Evolutionary conservation across 2,797 vertebrate species (phyloP), one percentile per base, ranked within the genome.

Genomic region (Pempheris klunzingeri): DNA sequence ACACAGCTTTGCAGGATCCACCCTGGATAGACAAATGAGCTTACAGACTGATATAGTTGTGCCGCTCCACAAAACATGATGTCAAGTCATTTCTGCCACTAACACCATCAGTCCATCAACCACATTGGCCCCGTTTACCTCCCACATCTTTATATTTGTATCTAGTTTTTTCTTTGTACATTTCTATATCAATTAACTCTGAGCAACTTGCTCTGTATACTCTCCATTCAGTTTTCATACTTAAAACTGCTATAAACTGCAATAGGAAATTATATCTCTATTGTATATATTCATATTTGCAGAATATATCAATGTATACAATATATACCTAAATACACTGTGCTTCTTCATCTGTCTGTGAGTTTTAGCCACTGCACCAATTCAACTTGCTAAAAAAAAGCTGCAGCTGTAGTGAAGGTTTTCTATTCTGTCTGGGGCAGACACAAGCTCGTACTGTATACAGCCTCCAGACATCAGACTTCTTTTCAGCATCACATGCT

Each of bases 1-100:
- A 44, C 76, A 83, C 80, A 68, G 64, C 75, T 88, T 55, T 61
- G 38, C 77, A 71, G 74, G 75, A 86, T 88, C 77, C 84, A 85
- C 76, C 82, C 59, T 70, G 52, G 49, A 72, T 61, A 53, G 74
- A 86, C 54, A 68, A 73, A 72, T 38, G 20, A 72, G 47, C 30
- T 62, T 61, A 64, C 46, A 57, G 58, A 18, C 53, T 36, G 49
- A 57, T 32, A 72, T 18, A 43, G 38, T 32, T 47, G 68, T 57
- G 61, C 59, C 18, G 44, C 59, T 36, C 34, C 20, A 50, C 4
- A 7, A 67, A 80, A 69, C 49, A 66, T 15, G 1, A 10, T n/a
- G 38, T 55, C 76, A 76, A 50, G 28, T 77, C 43, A 38, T 61
- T 52, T 22, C 14, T 38, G n/a, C 30, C 12, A 15, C 24, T 26